phyloP scores from a whole-genome alignment of 2,888 invertebrate species.

The Nomada ruficornis region DNA sequence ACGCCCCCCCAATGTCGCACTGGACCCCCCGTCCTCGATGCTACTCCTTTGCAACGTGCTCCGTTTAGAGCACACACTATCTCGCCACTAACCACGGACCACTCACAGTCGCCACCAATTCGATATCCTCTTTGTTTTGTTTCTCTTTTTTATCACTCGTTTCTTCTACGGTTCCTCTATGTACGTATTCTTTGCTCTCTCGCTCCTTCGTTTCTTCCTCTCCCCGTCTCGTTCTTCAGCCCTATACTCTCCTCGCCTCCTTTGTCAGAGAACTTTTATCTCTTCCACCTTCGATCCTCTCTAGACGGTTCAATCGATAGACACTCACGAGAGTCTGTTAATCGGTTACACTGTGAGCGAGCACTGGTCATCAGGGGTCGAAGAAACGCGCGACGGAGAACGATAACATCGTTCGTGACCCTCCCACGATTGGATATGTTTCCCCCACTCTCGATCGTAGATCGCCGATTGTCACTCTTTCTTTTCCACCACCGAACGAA shows the following conservation, averaged over 20 bases:
- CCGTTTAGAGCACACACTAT: slow-evolving; percentile 54
- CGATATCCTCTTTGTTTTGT: slow-evolving; percentile 14
- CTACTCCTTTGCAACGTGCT: slow-evolving; percentile 49
- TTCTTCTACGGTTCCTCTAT: not conserved
- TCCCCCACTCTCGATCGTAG: slow-evolving; percentile 9
- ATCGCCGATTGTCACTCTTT: slow-evolving; percentile 16
- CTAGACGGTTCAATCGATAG: slow-evolving; percentile 28
- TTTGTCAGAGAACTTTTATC: not conserved
- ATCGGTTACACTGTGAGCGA: slow-evolving; percentile 35
- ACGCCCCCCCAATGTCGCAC: slow-evolving; percentile 71
- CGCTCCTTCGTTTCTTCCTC: not conserved
- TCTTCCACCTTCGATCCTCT: slow-evolving; percentile 1
- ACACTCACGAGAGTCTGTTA: slow-evolving; percentile 50
- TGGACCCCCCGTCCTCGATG: slow-evolving; percentile 60
- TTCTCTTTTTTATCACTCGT: not conserved
- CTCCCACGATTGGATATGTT: slow-evolving; percentile 24
- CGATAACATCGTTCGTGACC: slow-evolving; percentile 55
- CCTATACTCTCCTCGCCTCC: not conserved
- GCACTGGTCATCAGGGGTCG: slow-evolving; percentile 53
- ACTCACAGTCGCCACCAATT: slow-evolving; percentile 47
- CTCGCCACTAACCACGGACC: slow-evolving; percentile 37
- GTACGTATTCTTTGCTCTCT: not conserved
- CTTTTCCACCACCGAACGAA: not conserved
- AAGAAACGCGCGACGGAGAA: slow-evolving; percentile 43
- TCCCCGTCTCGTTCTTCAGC: not conserved